A percentile compares a stretch with the other conserved stretches of the same genome.
Conservation (phyloP, 2,888 invertebrate genomes). For the Archips xylosteana region DNA sequence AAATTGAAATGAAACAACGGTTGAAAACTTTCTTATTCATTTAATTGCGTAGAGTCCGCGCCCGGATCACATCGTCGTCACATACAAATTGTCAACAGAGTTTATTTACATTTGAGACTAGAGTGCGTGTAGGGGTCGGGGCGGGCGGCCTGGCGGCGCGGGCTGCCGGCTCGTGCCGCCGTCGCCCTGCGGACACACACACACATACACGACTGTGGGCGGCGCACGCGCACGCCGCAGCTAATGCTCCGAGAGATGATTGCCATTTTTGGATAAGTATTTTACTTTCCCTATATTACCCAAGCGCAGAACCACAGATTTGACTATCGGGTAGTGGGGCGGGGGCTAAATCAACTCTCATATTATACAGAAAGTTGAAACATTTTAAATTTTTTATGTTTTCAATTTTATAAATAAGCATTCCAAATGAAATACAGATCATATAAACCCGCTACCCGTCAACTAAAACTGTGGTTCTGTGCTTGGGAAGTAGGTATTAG, state of each 20-base stretch:
- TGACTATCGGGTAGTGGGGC: no score
- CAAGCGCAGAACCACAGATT: no score
- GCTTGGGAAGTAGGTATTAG: no score
- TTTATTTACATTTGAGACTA: slow-evolving; percentile 43
- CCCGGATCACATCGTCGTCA: slow-evolving; percentile 54
- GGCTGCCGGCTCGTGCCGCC: slow-evolving; percentile 45
- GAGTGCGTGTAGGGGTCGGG: not conserved
- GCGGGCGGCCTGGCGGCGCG: slow-evolving; percentile 20
- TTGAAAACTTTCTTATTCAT: slow-evolving; percentile 58
- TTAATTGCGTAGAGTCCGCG: slow-evolving; percentile 67
- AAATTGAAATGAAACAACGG: slow-evolving; percentile 49
- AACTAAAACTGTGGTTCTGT: no score
- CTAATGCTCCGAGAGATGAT: not conserved
- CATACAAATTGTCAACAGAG: slow-evolving; percentile 58
- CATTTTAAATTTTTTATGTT: no score
- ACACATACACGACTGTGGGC: slow-evolving; percentile 24
- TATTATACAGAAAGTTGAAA: no score
- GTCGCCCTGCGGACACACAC: slow-evolving; percentile 44
- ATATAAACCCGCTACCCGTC: no score
- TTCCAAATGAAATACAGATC: no score
- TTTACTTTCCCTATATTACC: no score
- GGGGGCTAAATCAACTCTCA: no score
- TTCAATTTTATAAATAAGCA: no score
- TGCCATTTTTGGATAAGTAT: no score
- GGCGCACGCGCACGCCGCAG: not conserved